Evolutionary conservation across 2,888 invertebrate genomes (phyloP).

Genomic region (Brenthis daphne): DNA sequence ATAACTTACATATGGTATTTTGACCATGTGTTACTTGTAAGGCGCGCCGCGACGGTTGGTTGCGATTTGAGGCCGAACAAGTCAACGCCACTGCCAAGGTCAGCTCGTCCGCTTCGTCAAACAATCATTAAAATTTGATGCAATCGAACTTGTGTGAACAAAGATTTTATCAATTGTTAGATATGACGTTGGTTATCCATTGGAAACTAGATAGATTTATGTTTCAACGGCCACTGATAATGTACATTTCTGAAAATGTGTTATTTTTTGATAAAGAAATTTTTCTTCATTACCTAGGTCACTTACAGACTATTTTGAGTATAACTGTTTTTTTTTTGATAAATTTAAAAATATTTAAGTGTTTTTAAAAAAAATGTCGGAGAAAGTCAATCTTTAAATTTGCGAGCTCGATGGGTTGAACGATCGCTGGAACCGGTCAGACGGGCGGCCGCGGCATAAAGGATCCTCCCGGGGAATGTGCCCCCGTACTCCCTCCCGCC

Average conservation of each 20-base stretch:
- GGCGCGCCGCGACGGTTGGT: constrained; percentile 45
- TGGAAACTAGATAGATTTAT: constrained; percentile 13
- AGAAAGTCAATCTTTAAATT: constrained; percentile 48
- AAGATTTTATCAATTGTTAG: constrained; percentile 36
- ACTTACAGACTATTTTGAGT: no score
- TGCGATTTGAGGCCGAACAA: constrained; percentile 65
- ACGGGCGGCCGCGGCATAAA: constrained; percentile 57
- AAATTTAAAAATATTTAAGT: not conserved
- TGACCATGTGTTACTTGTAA: constrained; percentile 51
- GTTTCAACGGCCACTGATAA: not conserved
- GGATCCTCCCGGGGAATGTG: constrained; percentile 70
- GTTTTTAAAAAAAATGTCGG: constrained; percentile 29
- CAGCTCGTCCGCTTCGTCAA: constrained; percentile 56
- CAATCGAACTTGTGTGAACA: constrained; percentile 45
- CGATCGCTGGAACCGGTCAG: constrained; percentile 74
- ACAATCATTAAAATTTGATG: constrained; percentile 53
- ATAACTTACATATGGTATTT: constrained; percentile 26
- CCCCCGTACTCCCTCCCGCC: constrained; percentile 47
- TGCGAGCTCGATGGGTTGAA: constrained; percentile 69
- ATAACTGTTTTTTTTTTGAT: not conserved
- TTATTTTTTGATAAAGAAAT: not conserved
- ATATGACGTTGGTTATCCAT: constrained; percentile 35
- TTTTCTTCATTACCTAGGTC: no score
- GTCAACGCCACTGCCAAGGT: constrained; percentile 79
- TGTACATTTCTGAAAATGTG: not conserved